Conservation (phyloP, 30 jellyfish, hydroid and myxozoan genomes). For the Aurelia sp. region DNA sequence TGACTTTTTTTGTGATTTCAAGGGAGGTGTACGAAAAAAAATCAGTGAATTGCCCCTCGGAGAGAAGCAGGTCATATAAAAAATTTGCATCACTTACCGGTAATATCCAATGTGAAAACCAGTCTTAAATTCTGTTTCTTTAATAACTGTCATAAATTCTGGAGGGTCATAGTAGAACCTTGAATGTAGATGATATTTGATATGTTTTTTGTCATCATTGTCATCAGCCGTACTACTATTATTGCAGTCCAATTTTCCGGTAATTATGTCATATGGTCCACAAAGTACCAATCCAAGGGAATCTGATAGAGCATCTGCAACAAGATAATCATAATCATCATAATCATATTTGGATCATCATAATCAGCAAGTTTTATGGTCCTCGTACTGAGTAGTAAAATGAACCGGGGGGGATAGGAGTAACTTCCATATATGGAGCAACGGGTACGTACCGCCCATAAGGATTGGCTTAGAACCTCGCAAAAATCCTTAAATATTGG, state of each 20-base stretch:
- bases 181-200: slow-evolving; percentile 65
- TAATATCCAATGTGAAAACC: slow-evolving; percentile 82
- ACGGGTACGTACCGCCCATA: no score
- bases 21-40: no score
- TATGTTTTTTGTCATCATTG: slow-evolving; percentile 1
- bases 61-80: not conserved
- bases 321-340: no score
- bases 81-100: slow-evolving; percentile 34
- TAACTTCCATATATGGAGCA: no score
- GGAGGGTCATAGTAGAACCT: slow-evolving; percentile 85
- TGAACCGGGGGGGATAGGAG: no score
- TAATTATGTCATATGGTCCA: slow-evolving; percentile 82
- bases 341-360: no score
- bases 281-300: slow-evolving; percentile 62
- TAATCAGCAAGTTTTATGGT: no score
- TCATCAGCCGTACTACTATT: not conserved
- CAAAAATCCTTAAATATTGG: no score
- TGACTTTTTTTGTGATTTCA: no score
- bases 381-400: no score
- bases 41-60: no score
- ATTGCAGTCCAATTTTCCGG: slow-evolving; percentile 17
- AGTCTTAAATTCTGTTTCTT: slow-evolving; percentile 23
- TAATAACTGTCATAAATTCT: slow-evolving; percentile 75
- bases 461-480: no score
- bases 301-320: slow-evolving; percentile 57